Base-by-base conservation (phyloP, 2,888 invertebrate genomes). In the Luffia ferchaultella region DNA sequence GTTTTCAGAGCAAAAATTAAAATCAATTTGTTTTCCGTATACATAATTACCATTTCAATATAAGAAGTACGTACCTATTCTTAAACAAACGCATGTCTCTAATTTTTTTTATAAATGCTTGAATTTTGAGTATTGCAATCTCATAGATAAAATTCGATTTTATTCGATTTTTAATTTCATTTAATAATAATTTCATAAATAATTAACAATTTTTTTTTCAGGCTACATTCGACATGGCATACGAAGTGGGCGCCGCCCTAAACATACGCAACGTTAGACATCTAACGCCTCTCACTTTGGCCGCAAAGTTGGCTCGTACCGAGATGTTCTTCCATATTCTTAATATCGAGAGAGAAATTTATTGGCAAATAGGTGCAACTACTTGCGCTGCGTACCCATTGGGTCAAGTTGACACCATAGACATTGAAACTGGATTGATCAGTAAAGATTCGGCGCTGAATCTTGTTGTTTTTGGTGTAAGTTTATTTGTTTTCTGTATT, bases 321-420 rank as follows among this genome's bases (percentile, higher is more conserved):
- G 97, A 97, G 72, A 92, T 99, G 87, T 99, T 98, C 76, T 96
- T 97, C 66, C 97, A 98, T 65, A 97, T 99, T 58, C 85, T 98
- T 65, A 97, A 97, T 74, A 92, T 98, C 54, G 97, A 97, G 68
- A 79, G 98, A 20, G 97, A 98, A 79, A 96, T 97, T 58, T 97
- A 97, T 70, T 98, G 98, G 98, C 96, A 97, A 71, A 93, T 96
- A 58, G 96, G 96, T 0, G 93, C 95, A 55, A 95, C 98, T 2
- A 97, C 97, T 0, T 98, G 97, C 70, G 97, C 98, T 0, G 98
- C 98, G 0, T 98, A 98, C 76, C 98, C 98, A 0, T 76, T 99
- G 48, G 91, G 93, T 0, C 93, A 95, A 74, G 93, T 98, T 40
- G 98, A 99, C 66, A 98, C 98, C 1, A 98, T 98, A 55, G 95